These are phyloP conservation scores for Ptychodera flava DNA, from an alignment of 35 echinoderm and acorn worm genomes.

Conservation along the genomic window DNA sequence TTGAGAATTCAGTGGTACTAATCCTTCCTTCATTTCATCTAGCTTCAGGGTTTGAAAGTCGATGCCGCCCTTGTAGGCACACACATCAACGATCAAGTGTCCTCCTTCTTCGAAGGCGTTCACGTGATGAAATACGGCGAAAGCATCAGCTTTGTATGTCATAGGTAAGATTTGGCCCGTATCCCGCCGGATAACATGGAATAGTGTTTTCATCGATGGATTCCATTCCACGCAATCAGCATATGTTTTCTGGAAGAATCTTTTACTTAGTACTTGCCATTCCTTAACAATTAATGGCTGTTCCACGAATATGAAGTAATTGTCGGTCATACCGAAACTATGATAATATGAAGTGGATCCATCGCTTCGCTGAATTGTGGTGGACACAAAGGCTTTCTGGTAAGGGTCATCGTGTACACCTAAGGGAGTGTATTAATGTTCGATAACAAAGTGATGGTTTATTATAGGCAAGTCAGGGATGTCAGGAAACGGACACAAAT, in stretches of 20 bases:
- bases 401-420: too few species aligned
- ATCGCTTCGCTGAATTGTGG: too few species aligned
- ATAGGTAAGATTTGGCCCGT: neutral
- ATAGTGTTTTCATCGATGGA: neutral
- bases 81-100: neutral
- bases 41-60: neutral
- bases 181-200: neutral
- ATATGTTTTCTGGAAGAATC: neutral
- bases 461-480: too few species aligned
- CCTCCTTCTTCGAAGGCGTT: neutral
- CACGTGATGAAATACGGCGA: neutral
- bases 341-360: slow-evolving; percentile 74
- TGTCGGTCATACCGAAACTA: slow-evolving; percentile 73
- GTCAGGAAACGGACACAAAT: too few species aligned
- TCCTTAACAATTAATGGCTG: slow-evolving; percentile 54
- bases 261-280: neutral
- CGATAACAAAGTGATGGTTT: too few species aligned
- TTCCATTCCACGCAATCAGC: neutral
- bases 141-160: neutral
- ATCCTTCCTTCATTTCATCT: neutral
- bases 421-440: too few species aligned
- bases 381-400: too few species aligned
- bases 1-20: neutral
- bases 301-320: slow-evolving; percentile 83
- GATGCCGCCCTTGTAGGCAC: neutral